Base-by-base conservation (phyloP, 2,113 vertebrate species). In the Ceratotherium simum region DNA sequence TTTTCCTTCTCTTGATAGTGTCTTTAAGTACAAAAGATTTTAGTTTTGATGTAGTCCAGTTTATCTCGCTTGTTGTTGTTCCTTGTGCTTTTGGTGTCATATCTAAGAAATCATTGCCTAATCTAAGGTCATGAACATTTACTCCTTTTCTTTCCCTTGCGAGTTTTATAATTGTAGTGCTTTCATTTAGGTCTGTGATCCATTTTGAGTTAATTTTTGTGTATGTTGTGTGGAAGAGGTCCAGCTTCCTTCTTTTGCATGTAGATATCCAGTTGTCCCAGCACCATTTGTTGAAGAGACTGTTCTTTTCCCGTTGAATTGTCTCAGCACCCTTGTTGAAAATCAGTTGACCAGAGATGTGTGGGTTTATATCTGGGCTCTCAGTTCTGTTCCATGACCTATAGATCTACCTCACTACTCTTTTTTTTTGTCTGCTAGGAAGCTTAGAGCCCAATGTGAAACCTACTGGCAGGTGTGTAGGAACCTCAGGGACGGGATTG, bases 181-280 rank as follows among this genome's bases (percentile, higher is more conserved):
- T 73, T 84, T 16, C 1, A 36, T 88, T 90, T 82, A 65, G 80
- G 31, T 65, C 29, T 81, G 3, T 70, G 89, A 65, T 39, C 31
- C 17, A 36, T 56, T 89, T 90, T 83, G 79, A 87, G 21, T 79
- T 93, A 42, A 17, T 58, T 97, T 86, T 81, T 86, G 14, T 84
- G 3, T 46, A 56, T 64, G 33, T 62, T 89, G 2, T 86, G 10
- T 80, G 33, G 48, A 88, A 79, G 51, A 72, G 60, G 21, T 51
- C 69, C 58, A 78, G 5, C 70, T 81, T 80, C 46, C 9, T 65
- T 70, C 64, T 79, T 90, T 81, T 58, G 10, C 16, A 0, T 95
- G 87, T 69, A 23, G 18, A 1, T 51, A 2, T 70, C 29, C 31
- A 42, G 10, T 39, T 75, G 54, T 81, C 48, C 48, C 21, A 92